phyloP scores from a whole-genome alignment of 2,113 vertebrate species.

The Etia nguti region DNA sequence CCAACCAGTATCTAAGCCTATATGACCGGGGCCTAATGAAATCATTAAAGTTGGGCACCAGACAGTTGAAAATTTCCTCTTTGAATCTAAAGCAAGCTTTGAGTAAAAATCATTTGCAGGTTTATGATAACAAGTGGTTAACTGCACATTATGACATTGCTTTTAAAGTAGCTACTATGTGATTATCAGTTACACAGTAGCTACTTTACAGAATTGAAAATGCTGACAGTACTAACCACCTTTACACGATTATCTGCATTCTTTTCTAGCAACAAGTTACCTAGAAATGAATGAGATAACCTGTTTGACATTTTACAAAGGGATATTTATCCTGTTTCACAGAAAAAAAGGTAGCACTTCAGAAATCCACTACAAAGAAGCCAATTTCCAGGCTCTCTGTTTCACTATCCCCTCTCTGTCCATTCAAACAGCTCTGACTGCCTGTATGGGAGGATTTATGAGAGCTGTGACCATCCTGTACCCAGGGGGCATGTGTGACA shows the following conservation, averaged over 20 bases:
- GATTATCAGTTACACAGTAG: background rate
- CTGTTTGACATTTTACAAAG: background rate
- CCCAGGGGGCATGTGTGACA: slow-evolving; percentile 40
- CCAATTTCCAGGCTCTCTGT: background rate
- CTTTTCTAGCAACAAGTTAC: background rate
- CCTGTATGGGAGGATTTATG: slow-evolving; percentile 51
- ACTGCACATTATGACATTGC: background rate
- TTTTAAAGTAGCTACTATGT: background rate
- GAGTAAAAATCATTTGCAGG: background rate
- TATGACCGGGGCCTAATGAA: background rate
- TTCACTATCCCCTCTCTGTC: background rate
- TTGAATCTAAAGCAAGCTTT: background rate
- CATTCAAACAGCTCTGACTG: background rate
- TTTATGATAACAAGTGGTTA: background rate
- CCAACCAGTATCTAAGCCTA: background rate
- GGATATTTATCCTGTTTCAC: background rate
- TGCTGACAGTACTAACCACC: background rate
- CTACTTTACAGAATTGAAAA: background rate
- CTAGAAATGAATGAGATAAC: background rate
- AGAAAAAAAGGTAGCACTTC: rapidly evolving
- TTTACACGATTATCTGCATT: background rate
- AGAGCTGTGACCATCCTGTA: slow-evolving; percentile 29
- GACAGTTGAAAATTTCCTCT: background rate
- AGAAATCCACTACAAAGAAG: background rate
- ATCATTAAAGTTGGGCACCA: background rate